A percentile compares a stretch with the other conserved stretches of the same genome.
These are phyloP conservation scores for Imbricaverruca yamaguchii DNA, from an alignment of 2,888 invertebrate genomes.

Conservation along the genomic window DNA sequence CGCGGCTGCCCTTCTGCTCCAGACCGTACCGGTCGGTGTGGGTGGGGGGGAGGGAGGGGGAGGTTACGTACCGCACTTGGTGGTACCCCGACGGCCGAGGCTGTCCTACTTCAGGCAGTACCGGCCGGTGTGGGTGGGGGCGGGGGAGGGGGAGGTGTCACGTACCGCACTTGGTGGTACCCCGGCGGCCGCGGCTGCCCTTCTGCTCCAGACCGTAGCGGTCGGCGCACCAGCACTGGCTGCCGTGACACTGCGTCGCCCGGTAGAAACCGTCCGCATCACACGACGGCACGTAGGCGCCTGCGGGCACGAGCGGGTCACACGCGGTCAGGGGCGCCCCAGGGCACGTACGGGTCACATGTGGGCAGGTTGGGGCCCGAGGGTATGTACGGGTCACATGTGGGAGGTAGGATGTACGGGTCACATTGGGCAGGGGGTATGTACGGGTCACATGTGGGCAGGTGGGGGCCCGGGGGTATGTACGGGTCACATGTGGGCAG, in stretches of 20 bases:
- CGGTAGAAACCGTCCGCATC: slow-evolving; percentile 80
- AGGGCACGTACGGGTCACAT: not conserved
- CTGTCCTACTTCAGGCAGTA: no score
- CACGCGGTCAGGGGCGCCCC: not conserved
- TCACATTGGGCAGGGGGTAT: no score
- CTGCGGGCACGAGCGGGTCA: slow-evolving; percentile 40
- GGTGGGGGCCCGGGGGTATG: no score
- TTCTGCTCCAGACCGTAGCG: slow-evolving; percentile 81
- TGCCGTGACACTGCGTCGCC: slow-evolving; percentile 76
- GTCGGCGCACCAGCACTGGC: slow-evolving; percentile 90
- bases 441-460: no score
- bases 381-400: no score
- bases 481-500: no score
- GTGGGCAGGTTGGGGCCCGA: no score
- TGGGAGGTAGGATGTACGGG: no score
- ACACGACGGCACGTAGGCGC: slow-evolving; percentile 70
- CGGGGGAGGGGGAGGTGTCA: slow-evolving; percentile 34
- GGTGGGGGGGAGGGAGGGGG: not conserved
- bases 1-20: no score
- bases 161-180: slow-evolving; percentile 71
- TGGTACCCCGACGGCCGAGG: no score
- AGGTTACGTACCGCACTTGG: no score
- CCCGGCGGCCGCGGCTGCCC: slow-evolving; percentile 65
- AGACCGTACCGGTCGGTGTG: no score
- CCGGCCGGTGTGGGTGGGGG: slow-evolving; percentile 47